Evolutionary conservation across 2,888 invertebrate genomes (phyloP), one percentile per base, ranked within the genome.

Genomic region (Apantesis nais): DNA sequence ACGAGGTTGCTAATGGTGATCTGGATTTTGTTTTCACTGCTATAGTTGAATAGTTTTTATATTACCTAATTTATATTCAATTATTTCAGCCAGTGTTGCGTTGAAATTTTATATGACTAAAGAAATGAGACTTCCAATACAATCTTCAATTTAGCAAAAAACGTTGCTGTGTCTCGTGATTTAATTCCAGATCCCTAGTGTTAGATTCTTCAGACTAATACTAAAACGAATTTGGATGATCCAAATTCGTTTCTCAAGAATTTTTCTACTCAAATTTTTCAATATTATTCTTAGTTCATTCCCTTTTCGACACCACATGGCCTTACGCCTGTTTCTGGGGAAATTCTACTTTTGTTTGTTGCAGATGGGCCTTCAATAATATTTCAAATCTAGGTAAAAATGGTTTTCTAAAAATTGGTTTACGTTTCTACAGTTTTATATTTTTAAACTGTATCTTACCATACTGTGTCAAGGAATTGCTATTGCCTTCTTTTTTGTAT

Each of bases 1-100:
- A 34, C 52, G 55, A 31, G 70, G 61, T 70, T 71, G 29, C 60
- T 39, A 52, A 52, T 52, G 48, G 48, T 22, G n/a, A 52, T 22
- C 11, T n/a, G 4, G 11, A 52, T 19, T 19, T n/a, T 52, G 8
- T 52, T 52, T 52, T 22, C n/a, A 9, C 22, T n/a, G n/a, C 19
- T 19, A 52, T n/a, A 22, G 22, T 52, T 52, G 22, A 22, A n/a
- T 52, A 52, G 48, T 52, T 52, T 52, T 52, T 8, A 44, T 44
- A 19, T 44, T 34, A 3, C 19, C 44, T 44, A 44, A 16, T 44
- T 44, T 44, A 44, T 44, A 16, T 34, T 2, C 34, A 34, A 34
- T 4, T 34, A 34, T 34, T 34, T 34, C 3, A 4, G 2, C 5
- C 34, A 5, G 34, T 34, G 34, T 34, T 34, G 2, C 5, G 34